phyloP scores from a whole-genome alignment of 2,113 vertebrate species.

The Megaceryle torquata region DNA sequence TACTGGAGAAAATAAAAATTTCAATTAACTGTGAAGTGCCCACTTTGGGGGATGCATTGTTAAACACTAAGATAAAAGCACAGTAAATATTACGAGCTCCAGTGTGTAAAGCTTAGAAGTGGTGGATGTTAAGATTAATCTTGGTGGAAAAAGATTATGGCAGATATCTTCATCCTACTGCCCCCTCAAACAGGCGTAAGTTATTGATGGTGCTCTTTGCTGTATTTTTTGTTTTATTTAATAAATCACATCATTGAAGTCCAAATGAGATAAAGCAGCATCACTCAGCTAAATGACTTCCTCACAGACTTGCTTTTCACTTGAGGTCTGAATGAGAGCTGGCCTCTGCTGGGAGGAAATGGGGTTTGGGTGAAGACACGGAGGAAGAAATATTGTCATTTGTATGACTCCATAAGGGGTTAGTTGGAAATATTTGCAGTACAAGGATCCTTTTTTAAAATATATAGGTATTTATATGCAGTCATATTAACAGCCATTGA shows the following conservation, averaged over 20 bases:
- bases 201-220: background rate
- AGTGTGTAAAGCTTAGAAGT: background rate
- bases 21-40: background rate
- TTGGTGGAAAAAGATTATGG: background rate
- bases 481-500: background rate
- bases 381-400: background rate
- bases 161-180: background rate
- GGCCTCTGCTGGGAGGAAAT: background rate
- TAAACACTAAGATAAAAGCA: background rate
- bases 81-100: background rate
- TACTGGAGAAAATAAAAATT: background rate
- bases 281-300: background rate
- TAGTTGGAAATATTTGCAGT: background rate
- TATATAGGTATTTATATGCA: background rate
- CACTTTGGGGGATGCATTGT: background rate
- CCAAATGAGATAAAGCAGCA: background rate
- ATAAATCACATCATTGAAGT: background rate
- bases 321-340: background rate
- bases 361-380: background rate
- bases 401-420: background rate
- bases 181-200: background rate
- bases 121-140: background rate
- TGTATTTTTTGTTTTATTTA: background rate
- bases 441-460: background rate
- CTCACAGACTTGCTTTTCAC: background rate